phyloP scores from a whole-genome alignment of 2,113 vertebrate genomes.

The Acrocephalus arundinaceus region DNA sequence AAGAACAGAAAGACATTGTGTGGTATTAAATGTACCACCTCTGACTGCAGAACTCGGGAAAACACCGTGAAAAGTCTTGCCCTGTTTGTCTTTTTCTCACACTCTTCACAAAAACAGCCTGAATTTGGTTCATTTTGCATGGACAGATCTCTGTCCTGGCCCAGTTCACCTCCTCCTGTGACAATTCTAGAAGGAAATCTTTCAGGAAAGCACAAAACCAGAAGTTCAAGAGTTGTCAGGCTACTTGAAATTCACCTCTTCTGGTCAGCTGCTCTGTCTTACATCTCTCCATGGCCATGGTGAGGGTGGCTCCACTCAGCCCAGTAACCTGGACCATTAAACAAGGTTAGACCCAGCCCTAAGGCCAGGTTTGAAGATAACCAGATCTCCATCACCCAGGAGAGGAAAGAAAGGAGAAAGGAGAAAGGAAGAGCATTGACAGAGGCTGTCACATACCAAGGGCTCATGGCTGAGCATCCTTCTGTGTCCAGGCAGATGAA shows the following conservation, averaged over 20 bases:
- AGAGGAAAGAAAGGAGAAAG: neutral
- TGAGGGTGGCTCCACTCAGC: neutral
- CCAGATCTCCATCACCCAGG: neutral
- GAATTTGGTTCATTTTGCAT: neutral
- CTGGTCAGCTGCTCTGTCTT: neutral
- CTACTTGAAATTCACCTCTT: neutral
- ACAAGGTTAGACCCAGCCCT: neutral
- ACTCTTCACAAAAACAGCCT: neutral
- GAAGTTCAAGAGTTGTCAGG: neutral
- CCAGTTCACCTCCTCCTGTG: neutral
- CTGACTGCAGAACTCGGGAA: neutral
- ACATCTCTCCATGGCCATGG: neutral
- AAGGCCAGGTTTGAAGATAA: neutral
- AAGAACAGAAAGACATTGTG: neutral
- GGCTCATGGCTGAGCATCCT: neutral
- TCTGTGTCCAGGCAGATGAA: neutral
- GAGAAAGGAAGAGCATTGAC: neutral
- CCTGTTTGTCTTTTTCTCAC: neutral
- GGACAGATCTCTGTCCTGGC: neutral
- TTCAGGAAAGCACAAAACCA: neutral
- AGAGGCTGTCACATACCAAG: neutral
- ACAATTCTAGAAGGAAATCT: neutral
- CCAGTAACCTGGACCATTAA: neutral
- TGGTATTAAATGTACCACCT: neutral
- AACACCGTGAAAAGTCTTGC: neutral